phyloP scores from a whole-genome alignment of 2,113 vertebrate genomes.

The Phoxinus phoxinus region DNA sequence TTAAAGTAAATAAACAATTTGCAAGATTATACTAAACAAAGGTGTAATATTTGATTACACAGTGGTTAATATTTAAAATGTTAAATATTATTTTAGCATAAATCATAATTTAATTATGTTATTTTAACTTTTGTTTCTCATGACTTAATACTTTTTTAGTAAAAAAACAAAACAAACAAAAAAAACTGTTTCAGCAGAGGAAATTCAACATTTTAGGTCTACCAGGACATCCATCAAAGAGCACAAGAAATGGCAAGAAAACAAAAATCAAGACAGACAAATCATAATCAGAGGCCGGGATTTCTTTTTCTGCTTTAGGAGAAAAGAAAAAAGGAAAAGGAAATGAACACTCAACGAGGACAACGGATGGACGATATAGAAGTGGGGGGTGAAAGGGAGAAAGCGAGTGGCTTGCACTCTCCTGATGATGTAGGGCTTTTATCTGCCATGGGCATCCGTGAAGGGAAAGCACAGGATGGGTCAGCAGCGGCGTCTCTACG shows the following conservation, averaged over 20 bases:
- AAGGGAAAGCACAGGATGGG: constrained; percentile 68
- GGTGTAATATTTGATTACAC: not conserved
- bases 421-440: constrained; percentile 66
- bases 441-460: constrained; percentile 72
- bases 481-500: constrained; percentile 63
- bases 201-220: constrained; percentile 68
- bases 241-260: constrained; percentile 71
- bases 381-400: constrained; percentile 59
- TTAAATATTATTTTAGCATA: not conserved
- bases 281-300: constrained; percentile 70
- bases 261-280: constrained; percentile 76
- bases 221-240: constrained; percentile 74
- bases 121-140: not conserved
- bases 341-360: constrained; percentile 75
- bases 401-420: constrained; percentile 56
- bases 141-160: not conserved
- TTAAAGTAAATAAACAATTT: not conserved
- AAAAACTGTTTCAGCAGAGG: constrained; percentile 64
- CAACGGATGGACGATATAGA: constrained; percentile 65
- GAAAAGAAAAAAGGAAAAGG: constrained; percentile 62
- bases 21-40: not conserved
- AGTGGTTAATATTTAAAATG: not conserved
- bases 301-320: constrained; percentile 67
- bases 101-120: not conserved
- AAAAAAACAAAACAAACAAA: no score